Conservation (phyloP, 2,888 invertebrate genomes). For the Eupithecia centaureata region DNA sequence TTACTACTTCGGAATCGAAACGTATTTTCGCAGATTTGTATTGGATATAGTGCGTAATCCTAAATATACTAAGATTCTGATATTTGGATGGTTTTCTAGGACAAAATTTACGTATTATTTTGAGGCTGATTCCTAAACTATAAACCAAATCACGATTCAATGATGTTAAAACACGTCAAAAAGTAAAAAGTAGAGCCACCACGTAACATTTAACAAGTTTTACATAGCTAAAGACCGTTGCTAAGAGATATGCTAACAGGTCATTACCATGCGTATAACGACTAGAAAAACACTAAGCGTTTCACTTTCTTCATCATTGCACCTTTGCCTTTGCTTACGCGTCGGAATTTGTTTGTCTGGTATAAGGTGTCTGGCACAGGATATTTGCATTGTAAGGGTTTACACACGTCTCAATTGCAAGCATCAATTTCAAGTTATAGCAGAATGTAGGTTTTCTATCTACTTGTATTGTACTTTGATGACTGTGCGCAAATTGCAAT, state of each 20-base stretch:
- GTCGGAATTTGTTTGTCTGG: constrained; percentile 9
- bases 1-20: no score
- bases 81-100: no score
- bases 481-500: no score
- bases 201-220: constrained; percentile 24
- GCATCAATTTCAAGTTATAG: neutral
- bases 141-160: neutral
- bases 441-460: neutral
- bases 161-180: neutral
- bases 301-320: constrained; percentile 33
- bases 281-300: constrained; percentile 25
- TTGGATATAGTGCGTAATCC: no score
- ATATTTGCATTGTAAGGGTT: constrained; percentile 5
- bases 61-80: no score
- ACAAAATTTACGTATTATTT: neutral
- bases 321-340: constrained; percentile 22
- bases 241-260: constrained; percentile 27
- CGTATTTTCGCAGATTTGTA: no score
- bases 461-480: no score
- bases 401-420: neutral
- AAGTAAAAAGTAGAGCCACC: neutral
- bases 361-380: neutral
- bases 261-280: constrained; percentile 21
- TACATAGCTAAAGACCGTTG: neutral
- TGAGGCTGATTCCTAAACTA: neutral